A percentile compares a stretch with the other conserved stretches of the same genome.
These are phyloP conservation scores for Equus przewalskii DNA, from an alignment of 2,113 vertebrate species.

Conservation along the genomic window DNA sequence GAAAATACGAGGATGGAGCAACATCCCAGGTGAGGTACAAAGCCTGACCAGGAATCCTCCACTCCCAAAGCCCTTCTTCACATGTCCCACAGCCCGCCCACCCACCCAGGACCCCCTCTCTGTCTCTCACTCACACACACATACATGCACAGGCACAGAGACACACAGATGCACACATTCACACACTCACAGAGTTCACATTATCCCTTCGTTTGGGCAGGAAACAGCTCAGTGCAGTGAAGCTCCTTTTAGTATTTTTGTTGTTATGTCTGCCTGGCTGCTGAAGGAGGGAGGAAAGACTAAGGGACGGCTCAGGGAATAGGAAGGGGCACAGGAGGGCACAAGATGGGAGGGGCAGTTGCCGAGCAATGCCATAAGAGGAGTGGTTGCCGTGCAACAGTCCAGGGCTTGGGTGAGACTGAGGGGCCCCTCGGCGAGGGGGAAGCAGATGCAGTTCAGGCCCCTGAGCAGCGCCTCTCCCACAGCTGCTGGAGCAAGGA, in stretches of 20 bases:
- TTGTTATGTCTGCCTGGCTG: constrained; percentile 76
- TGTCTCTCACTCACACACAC: not conserved
- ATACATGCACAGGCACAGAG: not conserved
- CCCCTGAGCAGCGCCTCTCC: constrained; percentile 17
- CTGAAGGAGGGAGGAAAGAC: constrained; percentile 48
- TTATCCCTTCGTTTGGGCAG: constrained; percentile 74
- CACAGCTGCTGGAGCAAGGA: constrained; percentile 1
- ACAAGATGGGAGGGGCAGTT: constrained; percentile 24
- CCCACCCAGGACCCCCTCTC: constrained; percentile 10
- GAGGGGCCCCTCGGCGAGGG: not conserved
- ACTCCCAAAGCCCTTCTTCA: not conserved
- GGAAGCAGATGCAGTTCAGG: not conserved
- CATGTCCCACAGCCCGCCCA: not conserved
- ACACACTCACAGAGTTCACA: constrained; percentile 59
- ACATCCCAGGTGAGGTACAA: not conserved
- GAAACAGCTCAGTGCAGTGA: constrained; percentile 76
- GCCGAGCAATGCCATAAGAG: constrained; percentile 59
- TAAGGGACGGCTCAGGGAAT: not conserved
- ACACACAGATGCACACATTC: not conserved
- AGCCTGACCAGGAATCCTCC: not conserved
- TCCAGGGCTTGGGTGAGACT: constrained; percentile 2
- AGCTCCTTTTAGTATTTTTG: constrained; percentile 79
- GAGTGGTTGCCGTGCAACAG: constrained; percentile 69
- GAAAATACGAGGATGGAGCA: not conserved
- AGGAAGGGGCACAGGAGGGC: not conserved